These are phyloP conservation scores for Calycopis cecrops DNA, from an alignment of 1,140 invertebrate genomes.

Conservation along the genomic window DNA sequence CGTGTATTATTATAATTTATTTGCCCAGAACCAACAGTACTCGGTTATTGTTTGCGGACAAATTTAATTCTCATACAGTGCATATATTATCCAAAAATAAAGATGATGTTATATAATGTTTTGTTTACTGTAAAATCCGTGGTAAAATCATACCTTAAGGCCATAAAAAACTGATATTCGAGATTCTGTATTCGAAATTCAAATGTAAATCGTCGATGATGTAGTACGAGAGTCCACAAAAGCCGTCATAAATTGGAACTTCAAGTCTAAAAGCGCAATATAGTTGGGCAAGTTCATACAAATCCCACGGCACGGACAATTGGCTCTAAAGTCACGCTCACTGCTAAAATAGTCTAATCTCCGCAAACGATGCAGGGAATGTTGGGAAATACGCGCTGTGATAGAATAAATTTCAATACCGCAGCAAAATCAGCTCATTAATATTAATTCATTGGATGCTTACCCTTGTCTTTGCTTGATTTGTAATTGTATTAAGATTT, in stretches of 20 bases:
- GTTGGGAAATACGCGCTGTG: conserved; percentile 26
- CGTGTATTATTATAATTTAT: too few species aligned
- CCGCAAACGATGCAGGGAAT: conserved; percentile 26
- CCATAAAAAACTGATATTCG: neutral
- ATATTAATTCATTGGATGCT: conserved; percentile 31
- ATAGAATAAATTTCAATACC: conserved; percentile 40
- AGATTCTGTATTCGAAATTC: neutral
- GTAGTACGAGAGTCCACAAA: neutral
- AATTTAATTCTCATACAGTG: too few species aligned
- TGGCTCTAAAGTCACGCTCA: conserved; percentile 38
- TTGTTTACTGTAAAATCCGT: too few species aligned
- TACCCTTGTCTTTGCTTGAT: conserved; percentile 12
- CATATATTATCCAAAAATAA: too few species aligned
- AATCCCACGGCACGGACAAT: conserved; percentile 36
- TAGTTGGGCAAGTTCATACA: conserved; percentile 21
- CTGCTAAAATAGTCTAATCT: conserved; percentile 35
- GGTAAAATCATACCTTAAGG: too few species aligned
- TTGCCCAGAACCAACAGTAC: too few species aligned
- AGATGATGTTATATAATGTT: too few species aligned
- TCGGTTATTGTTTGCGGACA: too few species aligned
- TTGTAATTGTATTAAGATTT: conserved; percentile 16
- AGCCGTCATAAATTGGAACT: conserved; percentile 19
- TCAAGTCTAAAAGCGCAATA: conserved; percentile 19
- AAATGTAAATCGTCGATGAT: neutral
- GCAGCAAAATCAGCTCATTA: conserved; percentile 34